Percentiles rank a stretch among this genome's conserved stretches.
Evolutionary conservation across 2,113 vertebrate species (phyloP).

Genomic region (Onychostoma macrolepis): DNA sequence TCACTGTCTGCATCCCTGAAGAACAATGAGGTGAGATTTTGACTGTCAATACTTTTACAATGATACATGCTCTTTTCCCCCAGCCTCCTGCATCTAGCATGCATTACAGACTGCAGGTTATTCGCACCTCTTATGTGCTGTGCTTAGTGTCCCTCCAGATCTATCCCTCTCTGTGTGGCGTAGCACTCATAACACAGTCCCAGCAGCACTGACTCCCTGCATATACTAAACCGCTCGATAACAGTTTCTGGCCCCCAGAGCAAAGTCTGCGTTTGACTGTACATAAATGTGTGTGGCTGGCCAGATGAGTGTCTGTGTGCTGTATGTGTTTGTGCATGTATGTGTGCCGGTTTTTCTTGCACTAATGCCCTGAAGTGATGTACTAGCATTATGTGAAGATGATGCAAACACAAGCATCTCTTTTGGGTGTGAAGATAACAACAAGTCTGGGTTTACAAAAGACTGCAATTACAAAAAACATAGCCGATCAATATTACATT

Average conservation of each 20-base stretch:
- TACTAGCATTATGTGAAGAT: constrained; percentile 22
- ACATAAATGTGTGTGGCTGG: neutral
- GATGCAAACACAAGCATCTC: constrained; percentile 44
- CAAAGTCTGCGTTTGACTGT: constrained; percentile 10
- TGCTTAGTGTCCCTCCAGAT: constrained; percentile 33
- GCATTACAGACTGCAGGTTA: constrained; percentile 26
- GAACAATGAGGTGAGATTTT: constrained; percentile 72
- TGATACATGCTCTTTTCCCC: neutral
- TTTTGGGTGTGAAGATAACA: constrained; percentile 40
- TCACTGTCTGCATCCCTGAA: constrained; percentile 54
- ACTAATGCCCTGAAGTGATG: constrained; percentile 15
- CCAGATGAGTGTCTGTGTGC: neutral
- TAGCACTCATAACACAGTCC: constrained; percentile 9
- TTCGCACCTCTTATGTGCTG: constrained; percentile 48
- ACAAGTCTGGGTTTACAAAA: neutral
- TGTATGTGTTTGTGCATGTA: neutral
- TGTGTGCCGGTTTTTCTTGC: neutral
- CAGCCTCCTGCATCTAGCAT: constrained; percentile 17
- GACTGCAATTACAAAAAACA: neutral
- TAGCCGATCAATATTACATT: neutral
- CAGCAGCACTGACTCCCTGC: neutral
- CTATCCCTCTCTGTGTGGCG: neutral
- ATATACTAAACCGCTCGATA: constrained; percentile 30
- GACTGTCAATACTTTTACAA: constrained; percentile 13
- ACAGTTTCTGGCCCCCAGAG: neutral